These are phyloP conservation scores for Tenualosa thibaudeaui DNA, from an alignment of 2,797 vertebrate species.

Conservation along the genomic window DNA sequence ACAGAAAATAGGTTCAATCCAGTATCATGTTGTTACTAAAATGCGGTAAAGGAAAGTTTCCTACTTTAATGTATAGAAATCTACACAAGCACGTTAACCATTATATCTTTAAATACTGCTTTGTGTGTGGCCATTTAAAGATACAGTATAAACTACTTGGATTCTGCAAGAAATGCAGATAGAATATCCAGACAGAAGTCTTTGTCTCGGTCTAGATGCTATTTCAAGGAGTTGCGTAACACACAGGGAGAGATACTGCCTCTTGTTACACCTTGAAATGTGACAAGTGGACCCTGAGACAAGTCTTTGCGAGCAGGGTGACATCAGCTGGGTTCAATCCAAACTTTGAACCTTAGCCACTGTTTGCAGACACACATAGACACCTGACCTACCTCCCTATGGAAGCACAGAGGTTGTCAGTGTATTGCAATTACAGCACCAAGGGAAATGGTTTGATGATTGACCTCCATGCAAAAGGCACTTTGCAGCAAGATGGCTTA, in stretches of 20 bases:
- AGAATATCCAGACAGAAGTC: neutral
- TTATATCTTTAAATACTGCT: constrained; percentile 8
- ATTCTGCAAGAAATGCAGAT: neutral
- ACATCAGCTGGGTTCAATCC: constrained; percentile 20
- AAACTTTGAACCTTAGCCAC: constrained; percentile 27
- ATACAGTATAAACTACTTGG: neutral
- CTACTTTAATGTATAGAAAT: neutral
- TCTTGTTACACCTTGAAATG: constrained; percentile 5
- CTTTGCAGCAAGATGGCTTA: neutral
- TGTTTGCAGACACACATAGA: neutral
- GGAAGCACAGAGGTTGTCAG: neutral
- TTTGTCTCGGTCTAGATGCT: neutral
- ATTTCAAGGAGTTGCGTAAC: constrained; percentile 6
- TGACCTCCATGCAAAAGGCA: neutral
- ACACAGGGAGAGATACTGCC: neutral
- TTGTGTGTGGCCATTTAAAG: neutral
- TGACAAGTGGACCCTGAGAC: neutral
- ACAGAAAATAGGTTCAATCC: neutral
- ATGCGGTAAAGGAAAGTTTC: neutral
- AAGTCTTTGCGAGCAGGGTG: neutral
- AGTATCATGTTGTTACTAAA: neutral
- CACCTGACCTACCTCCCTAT: neutral
- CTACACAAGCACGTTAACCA: neutral
- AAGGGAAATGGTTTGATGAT: neutral
- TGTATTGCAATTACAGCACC: neutral